A percentile compares a stretch with the other conserved stretches of the same genome.
These are phyloP conservation scores for Myotis planiceps DNA, from an alignment of 2,797 vertebrate genomes.

Conservation along the genomic window DNA sequence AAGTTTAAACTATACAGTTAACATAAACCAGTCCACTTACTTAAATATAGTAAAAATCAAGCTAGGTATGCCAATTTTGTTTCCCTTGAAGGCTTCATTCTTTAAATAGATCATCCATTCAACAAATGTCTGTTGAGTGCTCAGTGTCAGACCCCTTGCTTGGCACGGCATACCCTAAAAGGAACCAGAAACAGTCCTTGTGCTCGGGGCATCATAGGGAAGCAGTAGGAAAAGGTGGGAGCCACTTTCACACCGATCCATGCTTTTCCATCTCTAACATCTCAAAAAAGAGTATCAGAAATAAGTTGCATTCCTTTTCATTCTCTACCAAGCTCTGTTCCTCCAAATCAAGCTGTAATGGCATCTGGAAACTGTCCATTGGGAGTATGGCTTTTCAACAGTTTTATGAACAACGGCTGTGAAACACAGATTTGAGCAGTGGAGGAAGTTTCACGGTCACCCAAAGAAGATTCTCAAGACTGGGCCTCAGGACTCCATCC, in stretches of 20 bases:
- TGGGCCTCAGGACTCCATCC: constrained; percentile 28
- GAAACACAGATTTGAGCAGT: background rate
- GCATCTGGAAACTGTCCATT: background rate
- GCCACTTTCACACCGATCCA: background rate
- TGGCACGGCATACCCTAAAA: background rate
- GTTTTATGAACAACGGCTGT: background rate
- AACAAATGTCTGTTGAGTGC: background rate
- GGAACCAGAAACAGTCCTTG: background rate
- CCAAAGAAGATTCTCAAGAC: background rate
- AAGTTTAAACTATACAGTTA: constrained; percentile 85
- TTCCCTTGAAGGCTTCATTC: constrained; percentile 81
- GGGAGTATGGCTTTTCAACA: background rate
- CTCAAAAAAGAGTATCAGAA: background rate
- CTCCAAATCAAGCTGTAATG: background rate
- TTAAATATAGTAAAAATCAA: constrained; percentile 79
- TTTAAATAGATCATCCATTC: constrained; percentile 80
- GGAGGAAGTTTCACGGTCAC: background rate
- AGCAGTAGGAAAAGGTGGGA: background rate
- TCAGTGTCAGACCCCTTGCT: background rate
- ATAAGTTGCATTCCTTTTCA: background rate
- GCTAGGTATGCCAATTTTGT: constrained; percentile 60
- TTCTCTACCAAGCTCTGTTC: background rate
- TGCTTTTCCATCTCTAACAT: background rate
- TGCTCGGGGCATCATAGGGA: background rate
- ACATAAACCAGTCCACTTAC: constrained; percentile 89